phyloP scores from a whole-genome alignment of 92 coral and sea anemone species.

The Montipora capitata region DNA sequence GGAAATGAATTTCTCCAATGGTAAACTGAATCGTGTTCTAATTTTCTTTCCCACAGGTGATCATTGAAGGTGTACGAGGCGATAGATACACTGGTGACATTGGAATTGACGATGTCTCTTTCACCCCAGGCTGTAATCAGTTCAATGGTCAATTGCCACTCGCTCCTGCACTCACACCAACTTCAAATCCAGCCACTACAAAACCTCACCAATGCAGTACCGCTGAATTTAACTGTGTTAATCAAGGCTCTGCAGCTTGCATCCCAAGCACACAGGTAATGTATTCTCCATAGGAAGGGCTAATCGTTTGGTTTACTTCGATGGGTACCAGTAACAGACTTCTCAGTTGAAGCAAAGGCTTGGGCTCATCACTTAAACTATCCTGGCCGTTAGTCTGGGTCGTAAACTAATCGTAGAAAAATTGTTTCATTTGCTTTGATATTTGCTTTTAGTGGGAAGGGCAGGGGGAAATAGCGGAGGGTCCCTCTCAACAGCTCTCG shows the following conservation, averaged over 20 bases:
- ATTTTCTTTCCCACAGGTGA: constrained; percentile 65
- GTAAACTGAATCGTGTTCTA: neutral
- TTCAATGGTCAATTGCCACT: constrained; percentile 79
- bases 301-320: too few relatives aligned
- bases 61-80: constrained; percentile 95
- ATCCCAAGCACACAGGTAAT: constrained; percentile 86
- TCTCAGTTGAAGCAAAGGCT: too few relatives aligned
- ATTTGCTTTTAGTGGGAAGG: too few relatives aligned
- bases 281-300: neutral
- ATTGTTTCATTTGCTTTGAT: too few relatives aligned
- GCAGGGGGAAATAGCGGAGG: too few relatives aligned
- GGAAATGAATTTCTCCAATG: too few relatives aligned
- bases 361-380: too few relatives aligned
- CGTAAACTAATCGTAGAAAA: too few relatives aligned
- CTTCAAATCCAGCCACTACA: constrained; percentile 80
- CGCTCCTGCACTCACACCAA: constrained; percentile 85
- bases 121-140: constrained; percentile 79
- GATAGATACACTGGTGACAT: constrained; percentile 96
- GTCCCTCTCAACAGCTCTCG: too few relatives aligned
- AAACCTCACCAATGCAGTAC: constrained; percentile 86
- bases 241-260: constrained; percentile 88
- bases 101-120: constrained; percentile 95
- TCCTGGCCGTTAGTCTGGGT: too few relatives aligned
- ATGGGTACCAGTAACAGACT: too few relatives aligned
- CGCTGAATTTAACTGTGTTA: constrained; percentile 94